A percentile compares a stretch with the other conserved stretches of the same genome.
phyloP scores from a whole-genome alignment of 1,140 invertebrate species.

The Cherax quadricarinatus region DNA sequence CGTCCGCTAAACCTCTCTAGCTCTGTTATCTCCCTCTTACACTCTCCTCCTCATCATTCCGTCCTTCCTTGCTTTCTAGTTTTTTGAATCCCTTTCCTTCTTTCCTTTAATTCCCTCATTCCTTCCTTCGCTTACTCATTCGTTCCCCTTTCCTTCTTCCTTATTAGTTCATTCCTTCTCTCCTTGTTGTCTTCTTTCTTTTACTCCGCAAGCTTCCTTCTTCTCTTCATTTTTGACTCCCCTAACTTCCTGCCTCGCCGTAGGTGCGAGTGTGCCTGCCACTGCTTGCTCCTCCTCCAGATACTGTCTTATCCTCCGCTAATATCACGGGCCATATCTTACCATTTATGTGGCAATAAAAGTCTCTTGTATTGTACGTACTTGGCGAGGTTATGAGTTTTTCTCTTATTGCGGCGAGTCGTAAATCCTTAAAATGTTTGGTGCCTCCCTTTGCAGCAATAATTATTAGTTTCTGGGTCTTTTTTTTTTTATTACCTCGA shows the following conservation, averaged over 20 bases:
- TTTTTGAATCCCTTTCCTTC: no score
- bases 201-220: neutral
- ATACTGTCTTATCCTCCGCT: neutral
- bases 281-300: neutral
- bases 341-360: slow-evolving; percentile 40
- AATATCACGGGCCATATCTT: slow-evolving; percentile 28
- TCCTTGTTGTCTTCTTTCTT: no score
- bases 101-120: no score
- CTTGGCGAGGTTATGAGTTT: slow-evolving; percentile 25
- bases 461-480: neutral
- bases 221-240: neutral
- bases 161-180: no score
- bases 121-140: no score
- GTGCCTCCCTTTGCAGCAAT: neutral
- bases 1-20: no score
- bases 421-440: slow-evolving; percentile 4
- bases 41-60: neutral
- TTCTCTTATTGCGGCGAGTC: slow-evolving; percentile 32
- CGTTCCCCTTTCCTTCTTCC: no score
- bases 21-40: neutral
- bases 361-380: slow-evolving; percentile 29
- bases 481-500: neutral
- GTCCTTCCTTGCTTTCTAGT: neutral
- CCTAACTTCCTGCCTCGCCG: neutral
- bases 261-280: neutral